Base-by-base conservation (phyloP, 1,140 invertebrate species). In the Drosophila pruinosa region DNA sequence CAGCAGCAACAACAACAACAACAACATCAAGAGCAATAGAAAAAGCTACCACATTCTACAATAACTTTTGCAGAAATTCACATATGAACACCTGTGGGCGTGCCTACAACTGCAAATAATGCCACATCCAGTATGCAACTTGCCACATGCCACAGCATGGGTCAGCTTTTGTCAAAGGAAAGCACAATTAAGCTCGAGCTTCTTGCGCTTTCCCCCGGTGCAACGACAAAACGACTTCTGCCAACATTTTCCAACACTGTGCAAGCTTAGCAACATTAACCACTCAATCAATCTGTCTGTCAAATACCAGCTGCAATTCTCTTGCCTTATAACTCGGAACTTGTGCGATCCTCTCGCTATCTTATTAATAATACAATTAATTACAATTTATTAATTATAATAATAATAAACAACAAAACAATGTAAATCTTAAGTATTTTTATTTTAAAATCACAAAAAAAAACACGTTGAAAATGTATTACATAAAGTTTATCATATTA, bases 381-480 rank as follows among this genome's bases (percentile, higher is more conserved):
- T 83, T 83, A 85, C 38, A 82, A 75, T 65, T 65, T 75, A 83
- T 72, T 72, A 79, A 83, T 83, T 72, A 71, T 78, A 73, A 28
- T 69, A 62, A 67, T 65, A 76, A 53, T 15, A 14, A 28, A 39
- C 36, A 52, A 59, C 59, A 65, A 54, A 72, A 63, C 28, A 67
- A 71, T 74, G 15, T 83, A 72, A 56, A 54, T 65, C 31, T 58
- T 88, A 88, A 88, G 82, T 88, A 88, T 88, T 88, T 85, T 74
- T 88, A 88, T 88, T 78, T 86, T 63, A 78, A 86, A 88, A 75
- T 70, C 67, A 24, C 47, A 65, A 47, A 48, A 28, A 82, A 56
- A 28, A 82, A 75, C 79, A 86, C 81, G 82, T 86, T 86, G 71
- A 86, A 88, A 86, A 88, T 86, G 82, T 86, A 88, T 86, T 86